These are phyloP conservation scores for Falco cherrug DNA, from an alignment of 2,797 vertebrate genomes.

Conservation along the genomic window DNA sequence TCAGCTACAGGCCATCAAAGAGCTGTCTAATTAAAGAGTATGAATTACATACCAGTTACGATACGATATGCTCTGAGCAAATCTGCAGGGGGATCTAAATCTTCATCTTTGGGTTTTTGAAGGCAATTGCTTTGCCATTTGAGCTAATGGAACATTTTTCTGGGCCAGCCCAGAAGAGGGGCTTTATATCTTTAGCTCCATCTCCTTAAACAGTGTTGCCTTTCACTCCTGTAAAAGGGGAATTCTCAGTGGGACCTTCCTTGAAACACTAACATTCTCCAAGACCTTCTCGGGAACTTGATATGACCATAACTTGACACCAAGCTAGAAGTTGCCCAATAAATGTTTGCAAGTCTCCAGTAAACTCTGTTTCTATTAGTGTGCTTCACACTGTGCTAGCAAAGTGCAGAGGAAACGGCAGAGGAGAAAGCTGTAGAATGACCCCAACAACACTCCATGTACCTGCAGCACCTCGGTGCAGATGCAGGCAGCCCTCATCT, in stretches of 20 bases:
- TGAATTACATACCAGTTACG: neutral
- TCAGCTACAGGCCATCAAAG: neutral
- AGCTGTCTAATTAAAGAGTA: constrained; percentile 27
- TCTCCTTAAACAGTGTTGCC: constrained; percentile 53
- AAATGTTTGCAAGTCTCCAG: constrained; percentile 72
- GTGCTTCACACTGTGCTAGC: constrained; percentile 62
- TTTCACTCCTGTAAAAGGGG: constrained; percentile 68
- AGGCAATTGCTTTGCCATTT: constrained; percentile 19
- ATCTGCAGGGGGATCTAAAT: constrained; percentile 14
- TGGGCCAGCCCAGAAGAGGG: constrained; percentile 34
- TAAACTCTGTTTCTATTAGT: constrained; percentile 70
- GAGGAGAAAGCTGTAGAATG: neutral
- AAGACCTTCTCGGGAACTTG: constrained; percentile 66
- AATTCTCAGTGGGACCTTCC: constrained; percentile 63
- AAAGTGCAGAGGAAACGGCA: constrained; percentile 69
- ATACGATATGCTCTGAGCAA: neutral
- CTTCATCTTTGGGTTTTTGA: neutral
- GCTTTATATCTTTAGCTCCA: constrained; percentile 47
- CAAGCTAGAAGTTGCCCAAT: constrained; percentile 69
- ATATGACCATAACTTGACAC: constrained; percentile 74
- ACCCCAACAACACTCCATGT: neutral
- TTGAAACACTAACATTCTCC: constrained; percentile 52
- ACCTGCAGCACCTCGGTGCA: neutral
- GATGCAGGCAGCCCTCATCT: neutral
- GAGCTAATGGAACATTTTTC: constrained; percentile 57